Base-by-base conservation (phyloP, 2,888 invertebrate genomes). In the Seladonia tumulorum region DNA sequence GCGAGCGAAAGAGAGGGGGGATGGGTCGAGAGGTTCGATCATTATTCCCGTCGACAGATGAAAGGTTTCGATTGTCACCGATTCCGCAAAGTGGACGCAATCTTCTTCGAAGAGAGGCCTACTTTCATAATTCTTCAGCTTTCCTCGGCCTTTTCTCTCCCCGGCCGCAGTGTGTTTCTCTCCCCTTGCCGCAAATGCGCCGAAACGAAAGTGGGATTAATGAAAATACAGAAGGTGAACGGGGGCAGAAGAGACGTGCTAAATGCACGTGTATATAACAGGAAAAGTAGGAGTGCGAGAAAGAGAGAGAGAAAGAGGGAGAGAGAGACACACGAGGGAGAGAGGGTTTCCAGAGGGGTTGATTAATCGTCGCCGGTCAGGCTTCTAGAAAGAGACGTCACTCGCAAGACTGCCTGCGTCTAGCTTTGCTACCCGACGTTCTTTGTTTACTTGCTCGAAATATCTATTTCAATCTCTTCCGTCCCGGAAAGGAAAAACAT, bases 161-260 rank as follows among this genome's bases (percentile, higher is more conserved):
- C 68, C 22, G 14, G 3, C 29, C 63, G 4, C 63, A 10, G 16
- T 29, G 2, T 2, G 22, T 39, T 7, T 29, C n/a, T 57, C 71
- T 42, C 66, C 75, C 74, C 82, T 83, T 72, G 76, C 49, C 74
- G 79, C 82, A 81, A 89, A 88, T 88, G 84, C 87, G 88, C 87
- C 85, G 87, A 89, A 76, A 91, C 90, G 92, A 92, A 93, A 93
- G 91, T 93, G 90, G 92, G 90, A 93, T 93, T 93, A 92, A 93
- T 93, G 93, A 93, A 93, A 93, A 93, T 93, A 92, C 91, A 86
- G 91, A 90, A 88, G 86, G 83, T 85, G 88, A 85, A 83, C 73
- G 82, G 81, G 84, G 85, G 83, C 79, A 85, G 83, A 81, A 80
- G 79, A 89, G 87, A 88, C 89, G 90, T 88, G 91, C 92, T 92